Conservation (phyloP, 2,888 invertebrate genomes). For the Acronicta leporina region DNA sequence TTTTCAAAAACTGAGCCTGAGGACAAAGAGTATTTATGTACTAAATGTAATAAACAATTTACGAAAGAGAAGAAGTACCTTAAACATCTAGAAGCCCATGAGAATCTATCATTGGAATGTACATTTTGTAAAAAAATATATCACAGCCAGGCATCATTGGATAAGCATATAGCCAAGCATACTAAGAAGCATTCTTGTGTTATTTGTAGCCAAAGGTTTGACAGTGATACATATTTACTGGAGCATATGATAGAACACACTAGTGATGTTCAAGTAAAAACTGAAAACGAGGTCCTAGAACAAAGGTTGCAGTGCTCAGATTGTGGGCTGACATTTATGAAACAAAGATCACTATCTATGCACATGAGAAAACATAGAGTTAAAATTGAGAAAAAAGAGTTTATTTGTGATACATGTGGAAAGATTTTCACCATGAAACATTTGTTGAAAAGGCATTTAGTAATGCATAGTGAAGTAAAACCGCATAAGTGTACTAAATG, state of each 20-base stretch:
- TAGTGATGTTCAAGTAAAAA: conserved; percentile 57
- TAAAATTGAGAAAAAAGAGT: conserved; percentile 66
- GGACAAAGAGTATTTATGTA: conserved; percentile 68
- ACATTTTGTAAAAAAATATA: conserved; percentile 72
- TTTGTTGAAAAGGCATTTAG: conserved; percentile 83
- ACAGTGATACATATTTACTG: conserved; percentile 51
- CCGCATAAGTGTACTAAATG: conserved; percentile 88
- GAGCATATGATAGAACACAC: conserved; percentile 55
- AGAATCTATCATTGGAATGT: conserved; percentile 62
- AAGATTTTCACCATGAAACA: conserved; percentile 79
- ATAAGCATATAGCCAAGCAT: conserved; percentile 76
- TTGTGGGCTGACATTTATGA: conserved; percentile 87
- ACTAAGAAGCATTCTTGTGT: conserved; percentile 51
- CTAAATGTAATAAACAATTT: conserved; percentile 83
- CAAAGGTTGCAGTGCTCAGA: conserved; percentile 79
- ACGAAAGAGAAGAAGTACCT: conserved; percentile 80
- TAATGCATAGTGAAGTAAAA: conserved; percentile 86
- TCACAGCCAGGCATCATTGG: conserved; percentile 64
- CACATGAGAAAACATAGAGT: conserved; percentile 74
- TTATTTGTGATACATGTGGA: conserved; percentile 83
- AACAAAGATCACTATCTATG: conserved; percentile 83
- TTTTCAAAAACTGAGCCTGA: conserved; percentile 52
- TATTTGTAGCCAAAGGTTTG: conserved; percentile 57
- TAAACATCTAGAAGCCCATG: conserved; percentile 83
- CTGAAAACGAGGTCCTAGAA: conserved; percentile 54